Conservation (phyloP, 2,888 invertebrate species). For the Limnephilus marmoratus region DNA sequence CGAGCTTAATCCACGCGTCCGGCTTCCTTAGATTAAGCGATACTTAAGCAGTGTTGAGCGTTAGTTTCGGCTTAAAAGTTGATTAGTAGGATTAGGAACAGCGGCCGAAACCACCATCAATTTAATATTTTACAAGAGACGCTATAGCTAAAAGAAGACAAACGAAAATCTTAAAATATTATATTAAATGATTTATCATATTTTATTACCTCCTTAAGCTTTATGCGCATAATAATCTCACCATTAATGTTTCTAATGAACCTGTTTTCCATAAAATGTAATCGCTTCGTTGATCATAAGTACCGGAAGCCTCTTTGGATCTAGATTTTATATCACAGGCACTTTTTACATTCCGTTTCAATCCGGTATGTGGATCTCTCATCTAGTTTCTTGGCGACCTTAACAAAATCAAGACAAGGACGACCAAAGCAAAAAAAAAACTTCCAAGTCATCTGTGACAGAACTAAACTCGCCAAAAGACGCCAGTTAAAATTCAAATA, state of each 20-base stretch:
- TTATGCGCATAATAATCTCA: too few relatives aligned
- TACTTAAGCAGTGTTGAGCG: too few relatives aligned
- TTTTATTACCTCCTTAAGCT: too few relatives aligned
- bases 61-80: too few relatives aligned
- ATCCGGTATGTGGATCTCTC: background rate
- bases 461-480: background rate
- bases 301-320: background rate
- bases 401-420: constrained; percentile 17
- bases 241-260: background rate
- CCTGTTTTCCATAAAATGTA: background rate
- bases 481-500: background rate
- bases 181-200: too few relatives aligned
- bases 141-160: background rate
- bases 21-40: too few relatives aligned
- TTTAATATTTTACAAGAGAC: too few relatives aligned
- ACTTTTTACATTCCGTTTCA: background rate
- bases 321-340: background rate
- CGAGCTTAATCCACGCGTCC: too few relatives aligned
- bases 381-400: constrained; percentile 19
- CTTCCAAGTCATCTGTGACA: background rate
- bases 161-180: background rate
- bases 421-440: constrained; percentile 25
- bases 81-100: too few relatives aligned
- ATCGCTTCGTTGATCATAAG: background rate
- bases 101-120: background rate